A percentile compares a stretch with the other conserved stretches of the same genome.
Conservation (phyloP, 2,888 invertebrate species). For the Scaptomyza cyrtandrae region DNA sequence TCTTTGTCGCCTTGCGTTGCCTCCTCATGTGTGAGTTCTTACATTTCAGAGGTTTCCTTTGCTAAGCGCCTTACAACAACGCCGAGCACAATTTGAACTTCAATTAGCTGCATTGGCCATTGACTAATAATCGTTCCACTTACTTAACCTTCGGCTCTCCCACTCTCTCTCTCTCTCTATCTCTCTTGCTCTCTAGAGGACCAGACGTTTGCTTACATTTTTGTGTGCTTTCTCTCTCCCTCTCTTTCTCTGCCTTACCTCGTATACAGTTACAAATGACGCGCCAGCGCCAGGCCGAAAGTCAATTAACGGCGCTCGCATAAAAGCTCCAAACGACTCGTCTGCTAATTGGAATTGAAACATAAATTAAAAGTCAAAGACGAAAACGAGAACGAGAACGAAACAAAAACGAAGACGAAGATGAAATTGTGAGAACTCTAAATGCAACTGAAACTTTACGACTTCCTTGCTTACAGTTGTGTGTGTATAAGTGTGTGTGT, state of each 20-base stretch:
- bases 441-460: conserved; percentile 77
- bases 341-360: conserved; percentile 84
- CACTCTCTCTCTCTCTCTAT: conserved; percentile 1
- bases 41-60: conserved; percentile 72
- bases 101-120: conserved; percentile 71
- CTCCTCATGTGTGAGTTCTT: conserved; percentile 33
- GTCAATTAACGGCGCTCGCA: conserved; percentile 73
- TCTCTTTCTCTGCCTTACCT: not conserved
- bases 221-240: not conserved
- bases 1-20: conserved; percentile 4
- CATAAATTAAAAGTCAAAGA: conserved; percentile 84
- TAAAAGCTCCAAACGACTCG: conserved; percentile 72
- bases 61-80: conserved; percentile 54
- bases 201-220: not conserved
- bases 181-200: not conserved
- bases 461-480: conserved; percentile 41
- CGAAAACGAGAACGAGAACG: conserved; percentile 34
- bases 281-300: conserved; percentile 74
- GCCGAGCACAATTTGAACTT: conserved; percentile 70
- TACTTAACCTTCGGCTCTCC: conserved; percentile 34
- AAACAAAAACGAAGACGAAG: conserved; percentile 38
- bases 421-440: conserved; percentile 53
- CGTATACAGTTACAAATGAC: conserved; percentile 78
- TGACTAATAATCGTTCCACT: conserved; percentile 62
- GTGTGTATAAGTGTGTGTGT: conserved; percentile 4